Conservation (phyloP, 2,113 vertebrate genomes). For the Trachemys scripta region DNA sequence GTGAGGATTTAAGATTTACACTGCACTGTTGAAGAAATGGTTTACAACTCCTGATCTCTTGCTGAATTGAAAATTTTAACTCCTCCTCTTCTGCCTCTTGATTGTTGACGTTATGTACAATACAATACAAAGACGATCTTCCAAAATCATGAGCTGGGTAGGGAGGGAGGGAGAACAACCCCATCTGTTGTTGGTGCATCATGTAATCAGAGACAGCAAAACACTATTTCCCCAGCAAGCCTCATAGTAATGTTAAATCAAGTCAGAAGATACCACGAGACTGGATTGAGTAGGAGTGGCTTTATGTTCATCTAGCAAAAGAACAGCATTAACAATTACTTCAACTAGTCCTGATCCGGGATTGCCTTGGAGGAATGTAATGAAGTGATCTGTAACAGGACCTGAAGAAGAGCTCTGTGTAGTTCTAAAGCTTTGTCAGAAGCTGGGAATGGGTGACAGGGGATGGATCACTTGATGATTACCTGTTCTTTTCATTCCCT, state of each 20-base stretch:
- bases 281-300: neutral
- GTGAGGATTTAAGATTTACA: neutral
- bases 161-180: neutral
- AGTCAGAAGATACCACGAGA: no score
- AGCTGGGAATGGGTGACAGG: no score
- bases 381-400: no score
- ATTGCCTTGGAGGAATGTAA: neutral
- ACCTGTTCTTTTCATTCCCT: no score
- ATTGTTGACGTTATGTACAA: neutral
- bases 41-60: neutral
- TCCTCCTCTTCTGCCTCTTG: neutral
- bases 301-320: neutral
- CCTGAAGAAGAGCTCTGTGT: no score
- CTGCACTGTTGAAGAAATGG: neutral
- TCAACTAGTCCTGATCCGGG: neutral
- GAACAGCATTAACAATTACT: neutral
- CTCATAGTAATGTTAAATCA: neutral
- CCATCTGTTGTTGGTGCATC: neutral
- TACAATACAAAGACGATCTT: neutral
- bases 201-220: neutral
- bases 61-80: neutral
- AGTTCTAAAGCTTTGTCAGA: no score
- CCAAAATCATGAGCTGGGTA: neutral
- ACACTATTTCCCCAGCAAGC: neutral
- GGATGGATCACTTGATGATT: no score